Evolutionary conservation across 2,888 invertebrate species (phyloP), one percentile per base, ranked within the genome.

Genomic region (Latrodectus hesperus): DNA sequence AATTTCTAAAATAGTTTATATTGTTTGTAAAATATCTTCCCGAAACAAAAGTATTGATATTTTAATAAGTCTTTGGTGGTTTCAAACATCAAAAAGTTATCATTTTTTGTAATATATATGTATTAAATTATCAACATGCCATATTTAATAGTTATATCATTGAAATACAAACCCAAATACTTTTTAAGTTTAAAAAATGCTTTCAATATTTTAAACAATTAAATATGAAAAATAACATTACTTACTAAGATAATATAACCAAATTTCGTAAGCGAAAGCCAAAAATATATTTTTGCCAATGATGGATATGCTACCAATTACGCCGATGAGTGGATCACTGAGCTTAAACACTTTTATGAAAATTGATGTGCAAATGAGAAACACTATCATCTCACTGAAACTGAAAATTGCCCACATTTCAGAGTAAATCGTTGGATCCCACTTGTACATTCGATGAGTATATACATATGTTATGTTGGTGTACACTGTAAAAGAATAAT

Each of bases 241-340:
- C 83, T 88, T 75, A 88, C 88, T 81, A 12, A 88, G 12, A 22
- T 83, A 88, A n/a, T 84, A 88, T 2, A 88, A 22, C 76, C 73
- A 79, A 10, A 78, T 52, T 0, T 83, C 60, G n/a, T 76, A 77
- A 0, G 88, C 83, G 16, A 88, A 68, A 11, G 88, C 88, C 38
- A 88, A 26, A 26, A 83, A 88, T 16, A 88, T 38, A 64, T 88
- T 88, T 72, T 88, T 88, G 60, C 74, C 53, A 8, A 84, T 84
- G 67, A 88, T 83, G n/a, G 88, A 88, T 0, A 84, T 55, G 38
- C 73, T 89, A 17, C 91, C 88, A 11, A 89, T 68, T 38, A 89
- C 67, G n/a, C 88, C 88, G 9, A 89, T 70, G 8, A 79, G 22
- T 4, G 88, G 78, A 52, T 89, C 88, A 16, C 77, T 78, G 9